Conservation (phyloP, 1,140 invertebrate species). For the Chlorops oryzae region DNA sequence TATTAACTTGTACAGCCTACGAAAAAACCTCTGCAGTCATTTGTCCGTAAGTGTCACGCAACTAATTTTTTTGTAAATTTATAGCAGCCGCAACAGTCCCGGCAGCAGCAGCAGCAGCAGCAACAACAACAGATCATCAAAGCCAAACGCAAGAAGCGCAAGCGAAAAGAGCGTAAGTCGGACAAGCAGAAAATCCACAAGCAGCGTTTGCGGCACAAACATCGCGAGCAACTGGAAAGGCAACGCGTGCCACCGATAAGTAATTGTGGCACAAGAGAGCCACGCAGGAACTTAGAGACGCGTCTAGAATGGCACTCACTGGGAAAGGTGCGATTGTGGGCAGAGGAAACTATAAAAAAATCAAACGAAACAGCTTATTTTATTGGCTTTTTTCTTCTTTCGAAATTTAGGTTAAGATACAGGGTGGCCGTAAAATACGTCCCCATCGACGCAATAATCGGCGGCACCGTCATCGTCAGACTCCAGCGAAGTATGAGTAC, state of each 20-base stretch:
- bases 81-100: no score
- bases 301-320: constrained; percentile 46
- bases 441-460: constrained; percentile 23
- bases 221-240: constrained; percentile 6
- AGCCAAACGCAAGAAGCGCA: constrained; percentile 31
- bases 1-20: no score
- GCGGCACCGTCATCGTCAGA: background rate
- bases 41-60: no score
- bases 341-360: no score
- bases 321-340: constrained; percentile 32
- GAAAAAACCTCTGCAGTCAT: no score
- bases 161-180: constrained; percentile 2
- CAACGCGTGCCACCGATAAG: constrained; percentile 48
- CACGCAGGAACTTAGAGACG: constrained; percentile 52
- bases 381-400: background rate
- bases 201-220: constrained; percentile 1
- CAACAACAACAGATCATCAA: constrained; percentile 33
- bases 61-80: no score
- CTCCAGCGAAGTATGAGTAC: background rate
- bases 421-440: constrained; percentile 41
- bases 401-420: constrained; percentile 34
- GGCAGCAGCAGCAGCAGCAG: constrained; percentile 7
- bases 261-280: constrained; percentile 66
- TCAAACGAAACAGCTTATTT: no score
- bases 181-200: background rate